phyloP scores from a whole-genome alignment of 2,113 vertebrate genomes.

The Setophaga kirtlandii region DNA sequence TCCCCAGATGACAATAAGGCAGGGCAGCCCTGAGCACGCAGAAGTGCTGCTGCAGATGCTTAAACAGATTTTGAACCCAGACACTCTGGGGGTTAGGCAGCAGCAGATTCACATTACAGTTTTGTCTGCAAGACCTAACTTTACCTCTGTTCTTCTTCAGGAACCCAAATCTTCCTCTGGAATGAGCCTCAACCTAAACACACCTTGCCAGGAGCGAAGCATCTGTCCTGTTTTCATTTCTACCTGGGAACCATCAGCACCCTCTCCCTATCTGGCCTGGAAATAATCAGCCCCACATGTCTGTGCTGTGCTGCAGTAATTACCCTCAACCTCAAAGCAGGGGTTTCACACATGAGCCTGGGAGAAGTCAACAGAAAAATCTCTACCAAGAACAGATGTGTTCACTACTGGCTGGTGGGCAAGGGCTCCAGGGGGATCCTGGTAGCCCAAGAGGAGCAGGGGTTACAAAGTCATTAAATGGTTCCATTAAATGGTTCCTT shows the following conservation, averaged over 20 bases:
- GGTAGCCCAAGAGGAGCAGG: not conserved
- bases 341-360: not conserved
- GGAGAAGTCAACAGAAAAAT: not conserved
- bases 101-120: not conserved
- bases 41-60: not conserved
- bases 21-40: not conserved
- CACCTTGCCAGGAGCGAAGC: not conserved
- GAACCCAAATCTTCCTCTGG: not conserved
- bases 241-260: not conserved
- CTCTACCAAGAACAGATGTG: not conserved
- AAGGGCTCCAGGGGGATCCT: not conserved
- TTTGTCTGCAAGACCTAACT: not conserved
- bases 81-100: not conserved
- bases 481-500: not conserved
- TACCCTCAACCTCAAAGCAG: not conserved
- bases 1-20: not conserved
- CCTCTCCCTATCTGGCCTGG: not conserved
- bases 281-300: conserved; percentile 25
- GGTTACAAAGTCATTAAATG: not conserved
- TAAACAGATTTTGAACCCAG: not conserved
- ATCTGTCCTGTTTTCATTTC: not conserved
- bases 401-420: not conserved
- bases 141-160: not conserved
- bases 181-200: not conserved
- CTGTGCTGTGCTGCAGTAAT: not conserved